Conservation (phyloP, 2,888 invertebrate species). For the Notocelia uddmanniana region DNA sequence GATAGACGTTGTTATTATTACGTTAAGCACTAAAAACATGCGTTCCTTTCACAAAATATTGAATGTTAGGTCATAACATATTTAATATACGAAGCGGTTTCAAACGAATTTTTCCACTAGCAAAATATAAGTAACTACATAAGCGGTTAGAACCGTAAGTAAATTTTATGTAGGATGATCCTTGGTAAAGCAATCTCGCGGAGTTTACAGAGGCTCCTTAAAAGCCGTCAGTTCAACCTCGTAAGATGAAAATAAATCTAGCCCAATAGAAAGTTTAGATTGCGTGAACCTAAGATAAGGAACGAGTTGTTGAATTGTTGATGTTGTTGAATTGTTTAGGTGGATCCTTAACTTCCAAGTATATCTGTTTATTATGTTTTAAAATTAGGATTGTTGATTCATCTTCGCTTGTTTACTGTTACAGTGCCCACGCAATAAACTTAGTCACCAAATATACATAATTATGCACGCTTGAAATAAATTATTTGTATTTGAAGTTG, state of each 20-base stretch:
- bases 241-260: constrained; percentile 3
- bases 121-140: neutral
- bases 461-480: too few species aligned
- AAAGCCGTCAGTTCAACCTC: constrained; percentile 5
- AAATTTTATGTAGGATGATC: constrained; percentile 4
- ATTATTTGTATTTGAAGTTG: too few species aligned
- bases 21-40: too few species aligned
- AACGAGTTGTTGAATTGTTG: neutral
- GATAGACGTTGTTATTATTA: too few species aligned
- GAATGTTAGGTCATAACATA: too few species aligned
- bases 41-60: too few species aligned
- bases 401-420: too few species aligned
- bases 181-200: constrained; percentile 7
- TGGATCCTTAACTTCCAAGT: neutral
- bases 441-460: too few species aligned
- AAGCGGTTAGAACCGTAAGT: neutral
- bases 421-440: too few species aligned
- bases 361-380: neutral
- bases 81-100: neutral
- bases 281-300: neutral
- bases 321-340: neutral
- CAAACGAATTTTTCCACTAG: neutral
- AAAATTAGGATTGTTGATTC: neutral
- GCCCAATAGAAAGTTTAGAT: neutral
- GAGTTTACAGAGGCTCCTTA: constrained; percentile 4